Conservation (phyloP, 2,888 invertebrate species). For the Volucella inanis region DNA sequence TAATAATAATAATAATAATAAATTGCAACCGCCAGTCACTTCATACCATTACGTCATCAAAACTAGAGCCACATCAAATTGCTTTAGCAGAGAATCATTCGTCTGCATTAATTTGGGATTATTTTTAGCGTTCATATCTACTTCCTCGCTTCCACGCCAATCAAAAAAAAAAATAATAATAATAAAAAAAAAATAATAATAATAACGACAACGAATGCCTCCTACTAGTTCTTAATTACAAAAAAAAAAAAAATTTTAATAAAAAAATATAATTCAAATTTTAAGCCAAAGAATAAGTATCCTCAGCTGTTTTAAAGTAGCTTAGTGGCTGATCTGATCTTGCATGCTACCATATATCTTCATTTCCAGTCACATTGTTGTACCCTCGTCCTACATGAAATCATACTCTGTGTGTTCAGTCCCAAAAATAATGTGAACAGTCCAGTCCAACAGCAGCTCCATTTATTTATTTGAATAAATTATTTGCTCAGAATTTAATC, state of each 20-base stretch:
- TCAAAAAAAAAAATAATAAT: too few species aligned
- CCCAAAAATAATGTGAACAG: conserved; percentile 2
- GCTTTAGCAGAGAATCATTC: neutral
- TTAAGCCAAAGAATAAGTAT: neutral
- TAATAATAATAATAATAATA: conserved; percentile 38
- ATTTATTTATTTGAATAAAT: conserved; percentile 59
- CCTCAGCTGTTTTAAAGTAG: neutral
- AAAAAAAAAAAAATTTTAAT: too few species aligned
- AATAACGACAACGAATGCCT: too few species aligned
- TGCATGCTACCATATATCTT: conserved; percentile 7
- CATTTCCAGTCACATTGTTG: too few species aligned
- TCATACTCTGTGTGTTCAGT: conserved; percentile 20
- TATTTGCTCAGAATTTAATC: conserved; percentile 42
- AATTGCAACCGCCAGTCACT: neutral
- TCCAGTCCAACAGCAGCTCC: conserved; percentile 41
- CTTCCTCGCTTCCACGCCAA: too few species aligned
- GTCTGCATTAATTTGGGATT: neutral
- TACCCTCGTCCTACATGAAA: conserved; percentile 13
- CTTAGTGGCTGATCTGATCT: conserved; percentile 9
- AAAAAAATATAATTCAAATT: neutral
- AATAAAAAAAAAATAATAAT: too few species aligned
- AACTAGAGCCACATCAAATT: conserved; percentile 4
- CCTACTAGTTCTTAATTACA: too few species aligned
- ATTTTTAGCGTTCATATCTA: too few species aligned
- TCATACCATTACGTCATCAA: conserved; percentile 3